phyloP scores from a whole-genome alignment of 2,113 vertebrate genomes.

The Corythaixoides concolor region DNA sequence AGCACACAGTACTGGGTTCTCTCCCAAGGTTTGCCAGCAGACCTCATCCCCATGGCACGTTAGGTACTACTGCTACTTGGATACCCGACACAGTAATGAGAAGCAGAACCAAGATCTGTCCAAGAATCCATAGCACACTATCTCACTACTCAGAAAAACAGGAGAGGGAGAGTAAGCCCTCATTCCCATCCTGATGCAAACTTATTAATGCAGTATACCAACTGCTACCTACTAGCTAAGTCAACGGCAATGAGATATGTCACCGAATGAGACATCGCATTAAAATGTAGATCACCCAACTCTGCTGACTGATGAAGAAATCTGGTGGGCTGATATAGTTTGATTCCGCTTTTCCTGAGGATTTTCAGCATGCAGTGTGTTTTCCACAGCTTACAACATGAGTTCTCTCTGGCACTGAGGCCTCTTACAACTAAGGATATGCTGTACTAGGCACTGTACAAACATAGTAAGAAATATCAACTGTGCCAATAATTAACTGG shows the following conservation, averaged over 20 bases:
- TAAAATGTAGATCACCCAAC: background rate
- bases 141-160: background rate
- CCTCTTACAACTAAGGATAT: background rate
- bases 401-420: background rate
- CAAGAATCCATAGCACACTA: background rate
- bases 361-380: background rate
- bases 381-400: background rate
- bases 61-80: background rate
- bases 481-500: background rate
- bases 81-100: accelerated
- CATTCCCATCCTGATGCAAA: background rate
- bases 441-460: background rate
- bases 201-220: background rate
- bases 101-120: background rate
- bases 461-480: background rate
- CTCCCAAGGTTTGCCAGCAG: background rate
- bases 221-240: background rate
- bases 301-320: background rate
- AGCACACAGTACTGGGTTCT: background rate
- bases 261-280: background rate
- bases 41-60: background rate
- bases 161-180: background rate
- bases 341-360: background rate
- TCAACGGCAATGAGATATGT: background rate
- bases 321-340: background rate